A percentile compares a stretch with the other conserved stretches of the same genome.
These are phyloP conservation scores for Cacajao melanocephalus DNA, from an alignment of 2,797 vertebrate species.

Conservation along the genomic window DNA sequence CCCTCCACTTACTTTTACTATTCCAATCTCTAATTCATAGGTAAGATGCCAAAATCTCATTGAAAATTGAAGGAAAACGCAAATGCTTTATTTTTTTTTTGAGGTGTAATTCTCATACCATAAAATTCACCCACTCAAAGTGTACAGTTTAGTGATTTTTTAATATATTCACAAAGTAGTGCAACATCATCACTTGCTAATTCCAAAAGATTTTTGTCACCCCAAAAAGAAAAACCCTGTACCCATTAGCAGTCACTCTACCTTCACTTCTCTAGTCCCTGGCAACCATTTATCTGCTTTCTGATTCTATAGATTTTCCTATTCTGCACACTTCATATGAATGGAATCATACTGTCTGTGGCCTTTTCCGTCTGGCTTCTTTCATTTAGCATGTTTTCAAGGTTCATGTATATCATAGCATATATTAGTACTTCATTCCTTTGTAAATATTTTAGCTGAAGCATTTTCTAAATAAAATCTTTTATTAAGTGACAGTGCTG, in stretches of 20 bases:
- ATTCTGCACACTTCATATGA: neutral
- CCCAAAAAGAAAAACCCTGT: neutral
- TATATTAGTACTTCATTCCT: neutral
- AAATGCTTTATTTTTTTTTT: neutral
- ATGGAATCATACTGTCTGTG: neutral
- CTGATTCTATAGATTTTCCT: neutral
- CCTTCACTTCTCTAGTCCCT: neutral
- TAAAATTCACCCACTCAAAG: neutral
- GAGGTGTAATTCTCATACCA: neutral
- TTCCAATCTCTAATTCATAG: neutral
- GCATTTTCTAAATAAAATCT: conserved; percentile 2
- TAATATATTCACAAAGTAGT: neutral
- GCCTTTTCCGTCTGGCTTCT: neutral
- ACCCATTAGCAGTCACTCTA: neutral
- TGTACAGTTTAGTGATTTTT: neutral
- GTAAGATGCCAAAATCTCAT: neutral
- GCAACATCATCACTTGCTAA: neutral
- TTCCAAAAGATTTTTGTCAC: neutral
- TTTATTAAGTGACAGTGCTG: neutral
- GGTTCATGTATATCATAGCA: neutral
- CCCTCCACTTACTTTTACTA: neutral
- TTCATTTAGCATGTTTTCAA: conserved; percentile 5
- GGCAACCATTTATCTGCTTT: neutral
- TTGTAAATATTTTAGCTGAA: neutral
- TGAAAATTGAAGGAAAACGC: conserved; percentile 28